Percentiles rank a stretch among this genome's conserved stretches.
phyloP scores from a whole-genome alignment of 1,140 invertebrate genomes.

The Branchinecta lindahli region DNA sequence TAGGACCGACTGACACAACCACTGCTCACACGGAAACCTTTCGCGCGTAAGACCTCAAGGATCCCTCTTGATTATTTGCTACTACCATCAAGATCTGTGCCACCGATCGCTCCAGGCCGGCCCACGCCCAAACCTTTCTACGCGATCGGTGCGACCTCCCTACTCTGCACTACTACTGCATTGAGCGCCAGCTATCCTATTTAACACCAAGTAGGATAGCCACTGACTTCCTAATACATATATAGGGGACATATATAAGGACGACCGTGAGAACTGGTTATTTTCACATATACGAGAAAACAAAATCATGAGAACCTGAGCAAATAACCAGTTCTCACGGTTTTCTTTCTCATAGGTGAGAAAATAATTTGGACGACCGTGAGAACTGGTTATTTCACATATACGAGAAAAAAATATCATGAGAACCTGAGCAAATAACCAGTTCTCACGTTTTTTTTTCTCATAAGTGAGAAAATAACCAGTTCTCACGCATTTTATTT shows the following conservation, averaged over 20 bases:
- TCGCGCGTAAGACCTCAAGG: constrained; percentile 73
- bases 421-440: not conserved
- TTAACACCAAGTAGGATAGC: constrained; percentile 31
- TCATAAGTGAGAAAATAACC: not conserved
- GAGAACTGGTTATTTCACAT: not conserved
- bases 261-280: not conserved
- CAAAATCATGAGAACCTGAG: no score
- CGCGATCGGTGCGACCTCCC: constrained; percentile 54
- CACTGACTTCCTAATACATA: not conserved
- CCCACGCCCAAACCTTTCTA: constrained; percentile 56
- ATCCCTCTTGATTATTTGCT: constrained; percentile 45
- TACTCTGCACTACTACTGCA: constrained; percentile 51
- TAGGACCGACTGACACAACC: constrained; percentile 71
- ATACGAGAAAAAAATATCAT: not conserved
- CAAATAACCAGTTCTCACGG: not conserved
- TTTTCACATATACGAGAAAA: not conserved
- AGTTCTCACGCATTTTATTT: not conserved
- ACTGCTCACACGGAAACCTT: constrained; percentile 76
- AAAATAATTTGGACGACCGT: not conserved
- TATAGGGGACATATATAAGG: not conserved
- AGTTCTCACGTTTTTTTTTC: not conserved
- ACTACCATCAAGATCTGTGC: constrained; percentile 75
- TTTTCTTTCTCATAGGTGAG: no score
- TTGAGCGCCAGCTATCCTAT: constrained; percentile 45
- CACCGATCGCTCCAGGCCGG: constrained; percentile 56